Percentiles rank a stretch among this genome's conserved stretches.
phyloP scores from a whole-genome alignment of 2,797 vertebrate genomes.

The Pseudochirops corinnae region DNA sequence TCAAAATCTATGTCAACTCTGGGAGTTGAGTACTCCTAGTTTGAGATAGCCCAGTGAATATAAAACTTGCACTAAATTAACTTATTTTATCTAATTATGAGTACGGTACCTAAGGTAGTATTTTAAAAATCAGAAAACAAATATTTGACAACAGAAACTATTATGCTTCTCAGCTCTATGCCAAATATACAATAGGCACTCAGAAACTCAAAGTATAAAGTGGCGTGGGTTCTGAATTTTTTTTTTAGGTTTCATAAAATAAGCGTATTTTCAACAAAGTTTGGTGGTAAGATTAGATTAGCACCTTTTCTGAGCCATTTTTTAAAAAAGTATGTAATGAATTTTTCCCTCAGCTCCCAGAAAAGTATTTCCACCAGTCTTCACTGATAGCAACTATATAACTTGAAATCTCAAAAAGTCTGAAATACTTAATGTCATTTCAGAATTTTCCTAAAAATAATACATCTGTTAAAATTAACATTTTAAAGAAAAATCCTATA shows the following conservation, averaged over 20 bases:
- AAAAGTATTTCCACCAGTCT: conserved; percentile 14
- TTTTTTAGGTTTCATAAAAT: neutral
- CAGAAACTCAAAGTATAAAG: neutral
- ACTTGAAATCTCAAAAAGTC: conserved; percentile 24
- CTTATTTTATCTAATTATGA: neutral
- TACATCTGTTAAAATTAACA: neutral
- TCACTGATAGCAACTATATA: neutral
- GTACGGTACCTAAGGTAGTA: neutral
- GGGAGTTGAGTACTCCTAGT: neutral
- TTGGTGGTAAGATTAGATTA: neutral
- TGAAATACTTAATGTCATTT: conserved; percentile 17
- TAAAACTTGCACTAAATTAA: neutral
- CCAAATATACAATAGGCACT: neutral
- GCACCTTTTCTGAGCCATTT: neutral
- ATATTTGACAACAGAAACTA: neutral
- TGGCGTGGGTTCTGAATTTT: neutral
- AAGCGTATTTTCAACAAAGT: neutral
- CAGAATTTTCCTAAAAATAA: conserved; percentile 9
- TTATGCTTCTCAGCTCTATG: neutral
- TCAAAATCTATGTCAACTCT: neutral
- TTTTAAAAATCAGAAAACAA: neutral
- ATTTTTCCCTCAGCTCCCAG: conserved; percentile 15
- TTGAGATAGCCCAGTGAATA: neutral
- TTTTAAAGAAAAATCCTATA: conserved; percentile 41
- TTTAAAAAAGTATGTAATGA: neutral